Percentiles rank a stretch among this genome's conserved stretches.
Conservation (phyloP, 2,113 vertebrate genomes). For the Perca schrenkii region DNA sequence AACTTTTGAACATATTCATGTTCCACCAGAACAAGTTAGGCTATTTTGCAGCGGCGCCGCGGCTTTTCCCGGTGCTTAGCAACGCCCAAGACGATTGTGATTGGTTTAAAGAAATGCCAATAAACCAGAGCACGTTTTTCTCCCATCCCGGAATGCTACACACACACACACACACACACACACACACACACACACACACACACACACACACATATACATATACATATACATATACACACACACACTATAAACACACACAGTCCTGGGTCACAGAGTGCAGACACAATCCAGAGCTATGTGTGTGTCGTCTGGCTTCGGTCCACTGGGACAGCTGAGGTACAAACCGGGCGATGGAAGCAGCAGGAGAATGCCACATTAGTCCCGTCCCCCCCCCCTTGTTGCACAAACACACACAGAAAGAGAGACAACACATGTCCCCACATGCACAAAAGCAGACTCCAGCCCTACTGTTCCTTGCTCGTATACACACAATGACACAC, state of each 20-base stretch:
- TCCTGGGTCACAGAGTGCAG: slow-evolving; percentile 71
- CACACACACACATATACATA: slow-evolving; percentile 16
- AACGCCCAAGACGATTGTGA: no score
- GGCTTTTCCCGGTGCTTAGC: no score
- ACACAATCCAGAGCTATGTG: slow-evolving; percentile 69
- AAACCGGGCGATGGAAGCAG: slow-evolving; percentile 61
- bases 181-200: slow-evolving; percentile 29
- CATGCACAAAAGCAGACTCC: slow-evolving; percentile 60
- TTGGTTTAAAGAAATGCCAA: no score
- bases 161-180: neutral
- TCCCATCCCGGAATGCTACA: no score
- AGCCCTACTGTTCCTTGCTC: slow-evolving; percentile 61
- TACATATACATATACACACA: slow-evolving; percentile 26
- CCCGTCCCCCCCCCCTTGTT: slow-evolving; percentile 12
- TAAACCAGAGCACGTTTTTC: no score
- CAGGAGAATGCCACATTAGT: slow-evolving; percentile 61
- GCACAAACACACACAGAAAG: slow-evolving; percentile 25
- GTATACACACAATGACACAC: slow-evolving; percentile 64
- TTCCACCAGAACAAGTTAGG: no score
- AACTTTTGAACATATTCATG: neutral
- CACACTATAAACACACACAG: slow-evolving; percentile 43
- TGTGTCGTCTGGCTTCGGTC: slow-evolving; percentile 71
- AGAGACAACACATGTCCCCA: slow-evolving; percentile 59
- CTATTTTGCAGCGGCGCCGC: no score
- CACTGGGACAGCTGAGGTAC: slow-evolving; percentile 79